These are phyloP conservation scores for Mylabris sibirica DNA, from an alignment of 2,888 invertebrate species.

Conservation along the genomic window DNA sequence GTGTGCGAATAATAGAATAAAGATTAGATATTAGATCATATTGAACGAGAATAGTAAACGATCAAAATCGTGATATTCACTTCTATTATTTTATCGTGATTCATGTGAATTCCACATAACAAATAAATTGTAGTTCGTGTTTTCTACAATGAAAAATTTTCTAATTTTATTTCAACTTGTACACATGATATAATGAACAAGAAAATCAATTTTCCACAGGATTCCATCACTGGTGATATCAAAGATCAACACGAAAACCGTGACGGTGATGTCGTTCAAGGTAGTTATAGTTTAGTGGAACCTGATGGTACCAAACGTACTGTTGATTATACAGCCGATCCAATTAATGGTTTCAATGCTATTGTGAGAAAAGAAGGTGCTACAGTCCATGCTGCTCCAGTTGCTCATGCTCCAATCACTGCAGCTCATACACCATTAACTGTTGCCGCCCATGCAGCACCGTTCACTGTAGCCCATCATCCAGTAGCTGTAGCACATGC, in stretches of 20 bases:
- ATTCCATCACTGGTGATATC: constrained; percentile 47
- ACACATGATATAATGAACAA: not conserved
- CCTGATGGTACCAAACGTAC: constrained; percentile 49
- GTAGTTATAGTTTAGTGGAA: constrained; percentile 49
- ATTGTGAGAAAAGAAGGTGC: constrained; percentile 41
- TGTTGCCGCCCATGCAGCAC: constrained; percentile 36
- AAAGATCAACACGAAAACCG: constrained; percentile 48
- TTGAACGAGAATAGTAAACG: not conserved
- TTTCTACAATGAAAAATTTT: not conserved
- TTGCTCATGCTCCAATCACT: constrained; percentile 35
- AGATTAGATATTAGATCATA: not conserved
- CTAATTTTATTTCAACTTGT: not conserved
- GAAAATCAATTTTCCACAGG: constrained; percentile 37
- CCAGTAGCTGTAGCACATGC: constrained; percentile 40
- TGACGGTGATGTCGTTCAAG: constrained; percentile 49
- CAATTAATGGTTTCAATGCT: constrained; percentile 50
- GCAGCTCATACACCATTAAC: constrained; percentile 32
- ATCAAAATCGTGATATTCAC: constrained; percentile 6
- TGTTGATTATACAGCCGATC: constrained; percentile 50
- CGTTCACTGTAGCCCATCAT: too few species aligned
- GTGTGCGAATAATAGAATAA: not conserved
- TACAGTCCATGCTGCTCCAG: constrained; percentile 32
- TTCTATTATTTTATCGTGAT: not conserved
- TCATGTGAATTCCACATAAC: not conserved
- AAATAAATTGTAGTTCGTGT: not conserved